Conservation (phyloP, 2,888 invertebrate species). For the Microctonus hyperodae region DNA sequence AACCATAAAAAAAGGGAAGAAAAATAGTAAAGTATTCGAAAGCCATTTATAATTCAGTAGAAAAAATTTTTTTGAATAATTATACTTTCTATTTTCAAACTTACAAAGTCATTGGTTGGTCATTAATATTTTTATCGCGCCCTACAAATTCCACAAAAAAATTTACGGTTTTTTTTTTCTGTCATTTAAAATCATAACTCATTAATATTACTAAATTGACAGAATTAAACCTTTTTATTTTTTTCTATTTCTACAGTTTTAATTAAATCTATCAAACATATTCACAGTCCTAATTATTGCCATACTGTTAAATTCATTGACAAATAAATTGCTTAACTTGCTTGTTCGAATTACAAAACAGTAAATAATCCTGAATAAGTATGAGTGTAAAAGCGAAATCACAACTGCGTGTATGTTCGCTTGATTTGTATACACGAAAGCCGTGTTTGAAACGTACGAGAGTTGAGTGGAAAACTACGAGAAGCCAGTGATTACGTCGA, state of each 20-base stretch:
- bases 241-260: not conserved
- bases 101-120: no score
- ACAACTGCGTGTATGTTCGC: conserved; percentile 8
- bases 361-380: conserved; percentile 16
- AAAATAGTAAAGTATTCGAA: no score
- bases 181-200: no score
- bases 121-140: no score
- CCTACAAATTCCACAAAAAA: no score
- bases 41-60: no score
- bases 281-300: not conserved
- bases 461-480: conserved; percentile 53
- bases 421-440: conserved; percentile 29
- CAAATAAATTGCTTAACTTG: not conserved
- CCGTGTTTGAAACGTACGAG: conserved; percentile 28
- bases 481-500: conserved; percentile 60
- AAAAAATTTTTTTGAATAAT: no score
- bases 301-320: not conserved
- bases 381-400: conserved; percentile 3
- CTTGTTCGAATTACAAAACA: conserved; percentile 10
- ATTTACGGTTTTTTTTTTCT: no score
- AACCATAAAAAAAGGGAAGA: no score
- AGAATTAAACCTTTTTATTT: no score
- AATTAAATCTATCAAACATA: not conserved
- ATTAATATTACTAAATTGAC: no score
- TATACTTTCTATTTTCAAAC: no score